A percentile compares a stretch with the other conserved stretches of the same genome.
phyloP scores from a whole-genome alignment of 2,797 vertebrate species.

The Crocidura indochinensis region DNA sequence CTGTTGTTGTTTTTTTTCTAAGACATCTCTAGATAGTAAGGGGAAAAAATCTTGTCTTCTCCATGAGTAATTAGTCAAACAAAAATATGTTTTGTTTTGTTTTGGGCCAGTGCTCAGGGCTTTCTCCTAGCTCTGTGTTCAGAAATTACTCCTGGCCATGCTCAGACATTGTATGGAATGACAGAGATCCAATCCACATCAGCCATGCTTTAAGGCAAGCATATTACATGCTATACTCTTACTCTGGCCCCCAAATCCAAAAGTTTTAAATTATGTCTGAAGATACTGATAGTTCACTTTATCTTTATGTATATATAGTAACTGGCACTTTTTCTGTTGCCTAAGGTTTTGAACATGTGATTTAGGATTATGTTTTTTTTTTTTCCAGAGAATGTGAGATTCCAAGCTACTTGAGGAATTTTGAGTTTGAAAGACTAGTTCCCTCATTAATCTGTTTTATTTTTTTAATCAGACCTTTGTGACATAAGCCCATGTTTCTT shows the following conservation, averaged over 20 bases:
- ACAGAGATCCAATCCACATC: no score
- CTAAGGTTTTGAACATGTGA: not conserved
- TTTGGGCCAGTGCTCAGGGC: no score
- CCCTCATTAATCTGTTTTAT: not conserved
- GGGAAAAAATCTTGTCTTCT: not conserved
- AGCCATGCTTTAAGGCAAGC: no score
- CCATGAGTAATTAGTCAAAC: no score
- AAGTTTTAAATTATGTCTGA: not conserved
- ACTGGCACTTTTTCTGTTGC: not conserved
- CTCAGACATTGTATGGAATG: no score
- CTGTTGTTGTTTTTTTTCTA: constrained; percentile 37
- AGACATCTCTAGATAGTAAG: not conserved
- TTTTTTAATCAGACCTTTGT: not conserved
- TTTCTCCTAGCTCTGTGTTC: no score
- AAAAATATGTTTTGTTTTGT: no score
- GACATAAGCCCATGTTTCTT: not conserved
- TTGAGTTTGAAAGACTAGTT: not conserved
- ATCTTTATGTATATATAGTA: not conserved
- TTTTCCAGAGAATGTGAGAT: not conserved
- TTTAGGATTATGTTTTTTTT: constrained; percentile 15
- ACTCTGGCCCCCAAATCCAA: not conserved
- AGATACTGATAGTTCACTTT: not conserved
- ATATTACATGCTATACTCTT: no score
- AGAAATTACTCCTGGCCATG: no score
- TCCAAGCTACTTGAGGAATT: not conserved